phyloP scores from a whole-genome alignment of 2,113 vertebrate species.

The Oriolus oriolus region DNA sequence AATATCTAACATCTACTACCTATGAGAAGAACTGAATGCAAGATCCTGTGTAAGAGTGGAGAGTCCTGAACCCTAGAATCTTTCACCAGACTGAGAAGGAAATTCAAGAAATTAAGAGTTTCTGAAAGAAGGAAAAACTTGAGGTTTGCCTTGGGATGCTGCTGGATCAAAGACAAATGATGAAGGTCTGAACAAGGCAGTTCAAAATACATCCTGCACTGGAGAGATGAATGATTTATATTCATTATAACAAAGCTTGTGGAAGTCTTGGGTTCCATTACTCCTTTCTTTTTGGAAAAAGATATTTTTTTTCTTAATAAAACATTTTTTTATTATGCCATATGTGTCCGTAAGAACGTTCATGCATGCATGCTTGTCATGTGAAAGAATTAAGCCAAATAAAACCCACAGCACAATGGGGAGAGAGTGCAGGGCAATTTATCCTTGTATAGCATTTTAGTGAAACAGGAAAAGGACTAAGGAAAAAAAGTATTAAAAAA shows the following conservation, averaged over 20 bases:
- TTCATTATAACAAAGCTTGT: neutral
- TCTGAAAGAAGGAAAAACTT: neutral
- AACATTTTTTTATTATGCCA: neutral
- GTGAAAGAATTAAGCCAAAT: neutral
- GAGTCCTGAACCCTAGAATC: neutral
- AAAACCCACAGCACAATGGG: neutral
- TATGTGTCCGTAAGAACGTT: neutral
- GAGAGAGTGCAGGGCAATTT: neutral
- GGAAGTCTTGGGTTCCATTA: neutral
- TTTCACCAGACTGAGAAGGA: neutral
- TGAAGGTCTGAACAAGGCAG: neutral
- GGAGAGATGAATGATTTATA: neutral
- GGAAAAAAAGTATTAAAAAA: neutral
- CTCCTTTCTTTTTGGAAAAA: neutral
- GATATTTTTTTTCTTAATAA: conserved; percentile 4
- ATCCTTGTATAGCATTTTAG: neutral
- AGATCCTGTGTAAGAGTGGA: neutral
- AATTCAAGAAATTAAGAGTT: neutral
- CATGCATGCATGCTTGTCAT: neutral
- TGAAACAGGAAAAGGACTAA: neutral
- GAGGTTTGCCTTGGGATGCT: neutral
- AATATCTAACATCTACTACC: neutral
- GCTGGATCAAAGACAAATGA: neutral
- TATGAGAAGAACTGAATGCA: neutral
- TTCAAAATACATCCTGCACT: neutral